Evolutionary conservation across 2,888 invertebrate species (phyloP).

Genomic region (Metellina segmentata): DNA sequence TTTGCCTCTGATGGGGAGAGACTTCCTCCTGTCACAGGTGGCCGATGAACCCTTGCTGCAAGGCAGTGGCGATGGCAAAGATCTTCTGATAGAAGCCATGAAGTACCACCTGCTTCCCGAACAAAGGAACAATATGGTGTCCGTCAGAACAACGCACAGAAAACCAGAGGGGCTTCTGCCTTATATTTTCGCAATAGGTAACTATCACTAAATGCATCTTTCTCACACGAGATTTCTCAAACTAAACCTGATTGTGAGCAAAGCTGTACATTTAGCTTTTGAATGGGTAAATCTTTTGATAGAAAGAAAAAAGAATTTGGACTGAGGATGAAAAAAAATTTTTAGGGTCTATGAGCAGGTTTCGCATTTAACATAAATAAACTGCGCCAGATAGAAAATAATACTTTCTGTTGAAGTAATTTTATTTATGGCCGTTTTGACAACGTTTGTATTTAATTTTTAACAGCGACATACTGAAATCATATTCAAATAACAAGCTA

Average conservation of each 20-base stretch:
- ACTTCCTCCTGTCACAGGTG: constrained; percentile 86
- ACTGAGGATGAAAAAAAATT: no score
- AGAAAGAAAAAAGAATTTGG: not conserved
- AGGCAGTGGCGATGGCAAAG: constrained; percentile 85
- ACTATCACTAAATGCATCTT: constrained; percentile 12
- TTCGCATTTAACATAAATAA: no score
- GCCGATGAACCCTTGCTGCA: constrained; percentile 84
- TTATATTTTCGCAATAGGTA: constrained; percentile 85
- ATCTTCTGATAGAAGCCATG: constrained; percentile 87
- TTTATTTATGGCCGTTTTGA: no score
- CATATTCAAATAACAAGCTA: no score
- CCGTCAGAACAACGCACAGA: constrained; percentile 85
- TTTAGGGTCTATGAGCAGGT: no score
- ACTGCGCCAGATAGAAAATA: no score
- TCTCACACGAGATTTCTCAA: no score
- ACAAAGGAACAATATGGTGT: constrained; percentile 84
- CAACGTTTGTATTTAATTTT: no score
- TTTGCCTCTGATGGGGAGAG: constrained; percentile 85
- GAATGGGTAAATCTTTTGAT: not conserved
- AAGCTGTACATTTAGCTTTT: not conserved
- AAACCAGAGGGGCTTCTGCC: constrained; percentile 86
- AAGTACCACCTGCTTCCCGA: constrained; percentile 87
- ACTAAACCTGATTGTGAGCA: not conserved
- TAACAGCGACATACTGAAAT: no score
- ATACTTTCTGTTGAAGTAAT: no score